Conservation (phyloP, 1,140 invertebrate species). For the Rhynchophorus ferrugineus region DNA sequence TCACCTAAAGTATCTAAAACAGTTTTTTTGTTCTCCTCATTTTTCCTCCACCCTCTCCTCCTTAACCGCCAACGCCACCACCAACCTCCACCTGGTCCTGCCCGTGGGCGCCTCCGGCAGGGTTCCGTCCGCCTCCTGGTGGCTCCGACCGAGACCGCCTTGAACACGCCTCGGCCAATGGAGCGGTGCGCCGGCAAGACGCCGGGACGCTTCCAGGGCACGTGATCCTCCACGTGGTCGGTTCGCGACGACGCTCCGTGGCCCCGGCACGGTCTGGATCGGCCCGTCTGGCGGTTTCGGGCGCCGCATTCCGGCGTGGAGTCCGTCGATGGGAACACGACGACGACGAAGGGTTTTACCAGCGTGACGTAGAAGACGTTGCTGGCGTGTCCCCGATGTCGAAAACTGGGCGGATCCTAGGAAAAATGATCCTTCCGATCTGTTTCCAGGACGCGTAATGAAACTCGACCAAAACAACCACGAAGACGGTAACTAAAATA, state of each 20-base stretch:
- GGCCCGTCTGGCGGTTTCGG: background rate
- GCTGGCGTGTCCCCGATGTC: too few relatives aligned
- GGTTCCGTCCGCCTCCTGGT: slow-evolving; percentile 31
- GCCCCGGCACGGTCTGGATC: background rate
- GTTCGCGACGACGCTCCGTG: slow-evolving; percentile 18
- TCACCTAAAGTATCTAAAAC: slow-evolving; percentile 18
- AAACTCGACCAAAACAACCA: too few relatives aligned
- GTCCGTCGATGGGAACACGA: background rate
- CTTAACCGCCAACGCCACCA: background rate
- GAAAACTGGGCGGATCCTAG: too few relatives aligned
- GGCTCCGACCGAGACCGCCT: slow-evolving; percentile 27
- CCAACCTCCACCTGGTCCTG: slow-evolving; percentile 2
- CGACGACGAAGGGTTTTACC: background rate
- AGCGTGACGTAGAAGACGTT: background rate
- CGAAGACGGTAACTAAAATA: too few relatives aligned
- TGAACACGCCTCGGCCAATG: slow-evolving; percentile 32
- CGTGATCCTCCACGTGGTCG: slow-evolving; percentile 32
- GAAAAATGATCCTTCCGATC: too few relatives aligned
- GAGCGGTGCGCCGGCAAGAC: slow-evolving; percentile 27
- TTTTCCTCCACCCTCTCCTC: background rate
- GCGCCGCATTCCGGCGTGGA: too few relatives aligned
- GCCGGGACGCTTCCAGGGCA: slow-evolving; percentile 34
- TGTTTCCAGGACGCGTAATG: too few relatives aligned
- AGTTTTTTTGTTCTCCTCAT: slow-evolving; percentile 4
- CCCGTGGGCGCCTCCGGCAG: slow-evolving; percentile 23